phyloP scores from a whole-genome alignment of 2,888 invertebrate genomes.

The Dolichopus griseipennis region DNA sequence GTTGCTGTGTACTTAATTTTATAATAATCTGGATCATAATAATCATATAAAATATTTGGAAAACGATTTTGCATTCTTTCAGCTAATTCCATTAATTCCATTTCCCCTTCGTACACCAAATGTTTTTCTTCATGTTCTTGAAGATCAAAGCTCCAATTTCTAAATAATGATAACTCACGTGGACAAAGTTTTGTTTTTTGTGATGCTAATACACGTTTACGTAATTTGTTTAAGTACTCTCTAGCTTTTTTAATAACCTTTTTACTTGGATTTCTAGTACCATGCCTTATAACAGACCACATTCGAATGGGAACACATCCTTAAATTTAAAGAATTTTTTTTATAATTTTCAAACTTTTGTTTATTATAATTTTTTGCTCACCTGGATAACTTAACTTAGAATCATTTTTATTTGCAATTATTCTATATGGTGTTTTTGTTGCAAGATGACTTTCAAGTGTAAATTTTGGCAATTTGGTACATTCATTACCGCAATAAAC shows the following conservation, averaged over 20 bases:
- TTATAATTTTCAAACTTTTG: constrained; percentile 12
- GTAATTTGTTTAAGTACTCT: constrained; percentile 47
- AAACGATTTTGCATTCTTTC: constrained; percentile 66
- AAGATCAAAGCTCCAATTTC: constrained; percentile 52
- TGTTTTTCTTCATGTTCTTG: constrained; percentile 49
- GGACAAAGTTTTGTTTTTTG: constrained; percentile 47
- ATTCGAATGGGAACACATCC: constrained; percentile 58
- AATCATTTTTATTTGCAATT: constrained; percentile 55
- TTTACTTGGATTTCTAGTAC: constrained; percentile 61
- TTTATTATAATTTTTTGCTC: constrained; percentile 22
- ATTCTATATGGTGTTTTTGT: constrained; percentile 67
- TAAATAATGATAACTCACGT: constrained; percentile 39
- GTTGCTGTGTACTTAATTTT: constrained; percentile 71
- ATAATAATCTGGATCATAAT: constrained; percentile 45
- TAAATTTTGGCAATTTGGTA: neutral
- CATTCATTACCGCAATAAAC: neutral
- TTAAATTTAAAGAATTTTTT: constrained; percentile 28
- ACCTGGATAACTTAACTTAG: constrained; percentile 53
- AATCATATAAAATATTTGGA: constrained; percentile 52
- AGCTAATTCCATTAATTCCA: constrained; percentile 63
- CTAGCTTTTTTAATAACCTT: constrained; percentile 48
- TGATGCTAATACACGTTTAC: constrained; percentile 48
- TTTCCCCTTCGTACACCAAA: constrained; percentile 63
- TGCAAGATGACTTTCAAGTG: constrained; percentile 47
- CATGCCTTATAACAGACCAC: constrained; percentile 70